Evolutionary conservation across 2,888 invertebrate genomes (phyloP).

Genomic region (Cantharis rufa): DNA sequence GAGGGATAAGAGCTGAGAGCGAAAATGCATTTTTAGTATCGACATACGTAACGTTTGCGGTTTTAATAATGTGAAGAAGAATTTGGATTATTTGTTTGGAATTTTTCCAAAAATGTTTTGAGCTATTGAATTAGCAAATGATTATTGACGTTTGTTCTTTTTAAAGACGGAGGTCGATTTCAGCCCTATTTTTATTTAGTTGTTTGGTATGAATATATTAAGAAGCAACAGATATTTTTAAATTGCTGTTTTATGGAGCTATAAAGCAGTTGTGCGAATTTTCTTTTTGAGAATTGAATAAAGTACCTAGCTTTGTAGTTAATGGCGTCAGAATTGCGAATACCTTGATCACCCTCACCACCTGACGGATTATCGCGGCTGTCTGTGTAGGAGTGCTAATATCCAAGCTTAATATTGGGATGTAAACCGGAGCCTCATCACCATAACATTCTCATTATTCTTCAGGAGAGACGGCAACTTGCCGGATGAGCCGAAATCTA

Average conservation of each 20-base stretch:
- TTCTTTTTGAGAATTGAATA: not conserved
- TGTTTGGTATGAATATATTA: not conserved
- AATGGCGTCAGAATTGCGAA: conserved; percentile 8
- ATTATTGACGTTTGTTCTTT: not conserved
- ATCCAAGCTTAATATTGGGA: conserved; percentile 51
- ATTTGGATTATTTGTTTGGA: not conserved
- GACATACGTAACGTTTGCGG: not conserved
- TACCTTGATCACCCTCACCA: conserved; percentile 31
- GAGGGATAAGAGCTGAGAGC: not conserved
- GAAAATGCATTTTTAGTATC: not conserved
- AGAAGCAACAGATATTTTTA: not conserved
- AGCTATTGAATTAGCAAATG: not conserved
- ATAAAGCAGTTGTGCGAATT: not conserved
- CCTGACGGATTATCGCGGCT: conserved; percentile 45
- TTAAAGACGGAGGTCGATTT: not conserved
- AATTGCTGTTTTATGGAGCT: not conserved
- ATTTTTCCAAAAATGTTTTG: not conserved
- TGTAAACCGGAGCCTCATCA: conserved; percentile 53
- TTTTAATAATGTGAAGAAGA: not conserved
- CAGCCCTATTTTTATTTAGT: not conserved
- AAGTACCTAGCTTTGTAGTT: conserved; percentile 3
- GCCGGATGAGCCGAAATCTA: conserved; percentile 45
- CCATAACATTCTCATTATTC: conserved; percentile 57
- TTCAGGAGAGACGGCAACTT: conserved; percentile 40
- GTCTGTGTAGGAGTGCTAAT: conserved; percentile 45